phyloP scores from a whole-genome alignment of 2,797 vertebrate genomes.

The Peromyscus melanophrys region DNA sequence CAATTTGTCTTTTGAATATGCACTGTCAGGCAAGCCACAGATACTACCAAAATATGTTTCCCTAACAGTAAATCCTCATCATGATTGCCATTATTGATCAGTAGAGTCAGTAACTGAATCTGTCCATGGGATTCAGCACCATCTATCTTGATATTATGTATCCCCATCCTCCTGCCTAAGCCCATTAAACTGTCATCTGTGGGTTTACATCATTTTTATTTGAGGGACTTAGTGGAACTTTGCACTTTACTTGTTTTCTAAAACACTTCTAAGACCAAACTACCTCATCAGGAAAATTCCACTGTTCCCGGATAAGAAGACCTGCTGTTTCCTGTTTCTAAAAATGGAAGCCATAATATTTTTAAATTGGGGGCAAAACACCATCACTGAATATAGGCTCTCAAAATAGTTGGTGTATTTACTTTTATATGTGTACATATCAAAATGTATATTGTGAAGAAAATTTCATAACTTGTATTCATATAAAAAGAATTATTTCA shows the following conservation, averaged over 20 bases:
- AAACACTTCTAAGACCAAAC: slow-evolving; percentile 69
- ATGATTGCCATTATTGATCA: slow-evolving; percentile 81
- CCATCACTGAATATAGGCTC: neutral
- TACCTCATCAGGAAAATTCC: slow-evolving; percentile 76
- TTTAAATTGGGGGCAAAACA: neutral
- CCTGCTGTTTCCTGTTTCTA: neutral
- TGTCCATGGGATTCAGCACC: slow-evolving; percentile 73
- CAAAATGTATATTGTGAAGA: neutral
- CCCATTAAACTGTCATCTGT: slow-evolving; percentile 80
- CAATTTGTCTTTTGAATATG: slow-evolving; percentile 84
- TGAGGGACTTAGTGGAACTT: slow-evolving; percentile 75
- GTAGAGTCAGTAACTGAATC: slow-evolving; percentile 79
- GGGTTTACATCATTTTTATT: slow-evolving; percentile 82
- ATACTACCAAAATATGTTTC: slow-evolving; percentile 73
- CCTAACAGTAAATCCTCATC: slow-evolving; percentile 77
- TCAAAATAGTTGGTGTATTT: neutral
- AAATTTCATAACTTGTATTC: neutral
- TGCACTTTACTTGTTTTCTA: slow-evolving; percentile 80
- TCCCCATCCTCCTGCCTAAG: slow-evolving; percentile 75
- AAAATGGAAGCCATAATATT: neutral
- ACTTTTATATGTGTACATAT: neutral
- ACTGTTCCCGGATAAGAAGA: slow-evolving; percentile 79
- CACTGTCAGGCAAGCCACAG: slow-evolving; percentile 62
- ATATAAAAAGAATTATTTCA: neutral
- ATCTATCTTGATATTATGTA: slow-evolving; percentile 81